These are phyloP conservation scores for Gephyroberyx darwinii DNA, from an alignment of 2,797 vertebrate species.

Conservation along the genomic window DNA sequence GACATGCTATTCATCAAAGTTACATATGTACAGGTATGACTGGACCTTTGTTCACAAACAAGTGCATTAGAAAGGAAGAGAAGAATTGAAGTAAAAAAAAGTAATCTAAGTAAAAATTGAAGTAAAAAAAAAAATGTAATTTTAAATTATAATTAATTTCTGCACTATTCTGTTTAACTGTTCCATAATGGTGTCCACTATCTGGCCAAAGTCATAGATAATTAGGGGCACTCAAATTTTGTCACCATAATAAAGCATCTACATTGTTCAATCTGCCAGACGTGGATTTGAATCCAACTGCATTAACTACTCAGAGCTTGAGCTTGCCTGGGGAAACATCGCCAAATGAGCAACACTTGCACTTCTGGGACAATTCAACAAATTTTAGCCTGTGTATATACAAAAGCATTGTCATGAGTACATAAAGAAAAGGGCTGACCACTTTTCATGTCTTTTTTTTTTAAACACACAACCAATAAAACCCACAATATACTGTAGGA, in stretches of 20 bases:
- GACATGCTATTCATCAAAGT: conserved; percentile 52
- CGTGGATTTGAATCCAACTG: conserved; percentile 10
- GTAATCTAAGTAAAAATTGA: conserved; percentile 60
- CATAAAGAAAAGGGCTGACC: neutral
- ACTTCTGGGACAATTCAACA: conserved; percentile 36
- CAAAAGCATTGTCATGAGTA: conserved; percentile 32
- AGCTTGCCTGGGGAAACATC: conserved; percentile 21
- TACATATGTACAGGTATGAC: conserved; percentile 74
- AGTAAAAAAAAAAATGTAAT: conserved; percentile 40
- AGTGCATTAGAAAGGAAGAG: conserved; percentile 67
- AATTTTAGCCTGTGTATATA: conserved; percentile 45
- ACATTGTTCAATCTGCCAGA: conserved; percentile 32
- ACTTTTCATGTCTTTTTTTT: neutral
- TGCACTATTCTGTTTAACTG: conserved; percentile 42
- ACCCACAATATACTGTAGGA: conserved; percentile 1
- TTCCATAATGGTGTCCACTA: conserved; percentile 16
- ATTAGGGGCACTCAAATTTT: conserved; percentile 57
- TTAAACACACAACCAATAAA: conserved; percentile 22
- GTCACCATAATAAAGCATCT: conserved; percentile 36
- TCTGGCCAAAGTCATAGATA: conserved; percentile 37
- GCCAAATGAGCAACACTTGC: conserved; percentile 24
- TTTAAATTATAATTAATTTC: conserved; percentile 51
- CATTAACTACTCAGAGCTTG: neutral
- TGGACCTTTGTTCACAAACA: conserved; percentile 58
- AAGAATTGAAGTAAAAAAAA: conserved; percentile 21